Conservation (phyloP, 1,140 invertebrate species). For the Euura saliciscinereae region DNA sequence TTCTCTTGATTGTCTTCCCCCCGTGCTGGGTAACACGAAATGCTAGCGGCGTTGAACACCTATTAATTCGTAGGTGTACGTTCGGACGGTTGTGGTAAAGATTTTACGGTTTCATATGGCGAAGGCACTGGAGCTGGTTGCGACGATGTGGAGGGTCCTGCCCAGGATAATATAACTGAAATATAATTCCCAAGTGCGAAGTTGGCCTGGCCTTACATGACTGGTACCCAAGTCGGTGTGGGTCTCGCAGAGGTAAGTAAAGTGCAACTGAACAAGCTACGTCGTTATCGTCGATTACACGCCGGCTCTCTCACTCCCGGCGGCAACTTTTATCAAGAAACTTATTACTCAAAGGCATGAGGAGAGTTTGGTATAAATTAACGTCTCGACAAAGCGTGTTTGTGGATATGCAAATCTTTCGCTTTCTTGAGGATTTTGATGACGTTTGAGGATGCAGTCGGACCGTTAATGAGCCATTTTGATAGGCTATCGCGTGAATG, state of each 20-base stretch:
- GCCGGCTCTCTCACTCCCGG: slow-evolving; percentile 16
- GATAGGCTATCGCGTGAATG: neutral
- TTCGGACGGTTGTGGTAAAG: too few species aligned
- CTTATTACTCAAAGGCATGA: neutral
- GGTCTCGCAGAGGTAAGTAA: slow-evolving; percentile 11
- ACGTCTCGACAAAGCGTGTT: too few species aligned
- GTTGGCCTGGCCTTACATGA: neutral
- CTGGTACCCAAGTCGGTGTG: neutral
- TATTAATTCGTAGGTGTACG: too few species aligned
- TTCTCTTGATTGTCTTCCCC: neutral
- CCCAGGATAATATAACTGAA: too few species aligned
- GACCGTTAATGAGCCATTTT: too few species aligned
- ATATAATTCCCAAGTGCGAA: too few species aligned
- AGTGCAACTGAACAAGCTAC: slow-evolving; percentile 32
- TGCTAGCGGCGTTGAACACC: neutral
- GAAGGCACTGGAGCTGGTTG: too few species aligned
- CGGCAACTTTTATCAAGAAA: neutral
- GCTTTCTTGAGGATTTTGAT: neutral
- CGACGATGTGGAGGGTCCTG: too few species aligned
- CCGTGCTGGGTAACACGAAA: neutral
- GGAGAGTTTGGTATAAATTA: too few species aligned
- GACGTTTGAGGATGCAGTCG: neutral
- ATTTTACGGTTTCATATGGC: too few species aligned
- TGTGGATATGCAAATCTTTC: too few species aligned
- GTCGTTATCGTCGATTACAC: slow-evolving; percentile 27